Base-by-base conservation (phyloP, 92 coral and sea anemone species). In the Pocillopora grandis region DNA sequence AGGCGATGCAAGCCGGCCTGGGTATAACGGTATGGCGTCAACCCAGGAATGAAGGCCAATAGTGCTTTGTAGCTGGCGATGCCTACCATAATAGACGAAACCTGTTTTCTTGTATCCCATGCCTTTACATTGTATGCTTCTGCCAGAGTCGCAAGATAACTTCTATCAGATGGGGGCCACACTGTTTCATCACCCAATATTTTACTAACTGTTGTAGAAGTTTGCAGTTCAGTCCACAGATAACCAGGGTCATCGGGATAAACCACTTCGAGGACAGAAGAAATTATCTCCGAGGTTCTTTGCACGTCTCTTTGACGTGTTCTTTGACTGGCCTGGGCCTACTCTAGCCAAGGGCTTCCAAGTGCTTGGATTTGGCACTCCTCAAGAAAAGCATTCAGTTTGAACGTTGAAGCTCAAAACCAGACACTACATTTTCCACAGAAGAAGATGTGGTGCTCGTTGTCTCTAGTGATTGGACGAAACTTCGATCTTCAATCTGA, bases 211-310 rank as follows among this genome's bases (percentile, higher is more conserved):
- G 78, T 61, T 23, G 76, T 55, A 15, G 88, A 85, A 9, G 84
- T 71, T 33, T 66, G 33, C n/a, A 79, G 15, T 16, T 66, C 83
- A 56, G 59, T 72, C 87, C 87, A 75, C 56, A 84, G 74, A 67
- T 20, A 76, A 17, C 81, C 87, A 12, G 71, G 62, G 57, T 76
- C 49, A 36, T 59, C 76, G 35, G 84, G 83, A 57, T 76, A 84
- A 58, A 84, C 79, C 63, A 76, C 80, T 23, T 68, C 42, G 67
- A 85, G 69, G 48, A 85, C 78, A 12, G 77, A 77, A 13, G 76
- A 65, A 23, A 77, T 66, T 66, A 85, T 85, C 65, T 84, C 88
- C 10, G 76, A 65, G 49, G 83, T 1, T 37, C 65, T 63, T 35
- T 19, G 17, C 36, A 59, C 55, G 56, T 82, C 72, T 20, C 80